A percentile compares a stretch with the other conserved stretches of the same genome.
These are phyloP conservation scores for Zaprionus ghesquierei DNA, from an alignment of 1,140 invertebrate genomes.

Conservation along the genomic window DNA sequence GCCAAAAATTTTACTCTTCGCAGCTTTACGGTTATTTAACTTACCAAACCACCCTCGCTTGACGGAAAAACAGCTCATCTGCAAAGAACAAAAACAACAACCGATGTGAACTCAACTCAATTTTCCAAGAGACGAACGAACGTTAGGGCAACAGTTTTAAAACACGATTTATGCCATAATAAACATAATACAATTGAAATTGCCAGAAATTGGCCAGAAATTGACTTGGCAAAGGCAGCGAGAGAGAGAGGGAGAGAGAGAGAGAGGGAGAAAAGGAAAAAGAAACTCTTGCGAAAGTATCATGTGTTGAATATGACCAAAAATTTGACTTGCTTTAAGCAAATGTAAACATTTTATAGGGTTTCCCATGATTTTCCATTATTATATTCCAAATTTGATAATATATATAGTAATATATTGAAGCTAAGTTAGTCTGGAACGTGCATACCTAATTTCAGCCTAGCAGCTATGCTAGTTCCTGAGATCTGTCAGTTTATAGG, in stretches of 20 bases:
- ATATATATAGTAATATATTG: neutral
- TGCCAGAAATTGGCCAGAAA: constrained; percentile 5
- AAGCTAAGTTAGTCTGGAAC: neutral
- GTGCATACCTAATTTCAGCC: neutral
- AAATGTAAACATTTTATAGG: too few relatives aligned
- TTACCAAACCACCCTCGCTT: neutral
- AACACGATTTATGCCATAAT: constrained; percentile 42
- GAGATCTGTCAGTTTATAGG: neutral
- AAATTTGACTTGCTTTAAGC: too few relatives aligned
- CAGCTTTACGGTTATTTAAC: too few relatives aligned
- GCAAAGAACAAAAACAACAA: neutral
- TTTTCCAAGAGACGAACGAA: constrained; percentile 7
- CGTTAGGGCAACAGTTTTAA: constrained; percentile 25
- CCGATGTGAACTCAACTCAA: constrained; percentile 14
- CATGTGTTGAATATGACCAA: too few relatives aligned
- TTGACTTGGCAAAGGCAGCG: neutral
- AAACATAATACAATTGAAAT: constrained; percentile 32
- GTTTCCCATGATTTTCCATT: too few relatives aligned
- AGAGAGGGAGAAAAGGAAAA: neutral
- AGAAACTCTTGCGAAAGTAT: neutral
- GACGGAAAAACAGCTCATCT: neutral
- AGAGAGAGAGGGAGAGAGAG: neutral
- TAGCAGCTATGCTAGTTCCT: neutral
- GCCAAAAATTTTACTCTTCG: neutral
- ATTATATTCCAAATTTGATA: neutral